Evolutionary conservation across 2,113 vertebrate species (phyloP).

Genomic region (Poeciliopsis occidentalis): DNA sequence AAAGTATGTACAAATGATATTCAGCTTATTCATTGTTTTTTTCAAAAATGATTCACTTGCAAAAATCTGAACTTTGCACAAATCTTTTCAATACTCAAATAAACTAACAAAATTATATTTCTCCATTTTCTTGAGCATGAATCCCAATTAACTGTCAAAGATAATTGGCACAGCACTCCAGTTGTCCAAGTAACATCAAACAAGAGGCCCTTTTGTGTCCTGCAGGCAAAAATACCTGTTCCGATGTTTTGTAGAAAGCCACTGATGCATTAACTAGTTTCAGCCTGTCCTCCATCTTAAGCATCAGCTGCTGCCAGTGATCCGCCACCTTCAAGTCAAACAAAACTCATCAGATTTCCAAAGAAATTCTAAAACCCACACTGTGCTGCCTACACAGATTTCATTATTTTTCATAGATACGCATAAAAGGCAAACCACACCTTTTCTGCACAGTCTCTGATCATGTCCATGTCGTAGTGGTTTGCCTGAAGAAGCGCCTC

Average conservation of each 20-base stretch:
- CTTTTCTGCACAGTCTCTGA: conserved; percentile 97
- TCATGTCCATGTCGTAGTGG: conserved; percentile 98
- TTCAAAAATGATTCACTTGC: too few relatives aligned
- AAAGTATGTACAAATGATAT: too few relatives aligned
- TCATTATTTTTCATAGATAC: background rate
- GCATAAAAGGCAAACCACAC: conserved; percentile 26
- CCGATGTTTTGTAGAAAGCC: conserved; percentile 99
- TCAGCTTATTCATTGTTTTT: too few relatives aligned
- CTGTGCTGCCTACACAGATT: background rate
- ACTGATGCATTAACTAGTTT: conserved; percentile 98
- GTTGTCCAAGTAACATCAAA: background rate
- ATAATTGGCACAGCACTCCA: background rate
- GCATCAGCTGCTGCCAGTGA: conserved; percentile 99
- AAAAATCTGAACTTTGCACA: too few relatives aligned
- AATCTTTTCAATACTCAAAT: background rate
- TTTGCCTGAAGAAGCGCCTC: conserved; percentile 95
- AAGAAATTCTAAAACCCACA: background rate
- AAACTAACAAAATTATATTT: background rate
- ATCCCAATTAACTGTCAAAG: background rate
- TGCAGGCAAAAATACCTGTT: conserved; percentile 83
- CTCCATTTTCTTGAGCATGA: background rate
- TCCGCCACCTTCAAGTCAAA: conserved; percentile 85
- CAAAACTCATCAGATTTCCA: background rate
- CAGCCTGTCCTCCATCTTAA: conserved; percentile 98
- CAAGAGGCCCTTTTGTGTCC: too few relatives aligned